Evolutionary conservation across 2,888 invertebrate species (phyloP), one percentile per base, ranked within the genome.

Genomic region (Apomyelois bistriatella): DNA sequence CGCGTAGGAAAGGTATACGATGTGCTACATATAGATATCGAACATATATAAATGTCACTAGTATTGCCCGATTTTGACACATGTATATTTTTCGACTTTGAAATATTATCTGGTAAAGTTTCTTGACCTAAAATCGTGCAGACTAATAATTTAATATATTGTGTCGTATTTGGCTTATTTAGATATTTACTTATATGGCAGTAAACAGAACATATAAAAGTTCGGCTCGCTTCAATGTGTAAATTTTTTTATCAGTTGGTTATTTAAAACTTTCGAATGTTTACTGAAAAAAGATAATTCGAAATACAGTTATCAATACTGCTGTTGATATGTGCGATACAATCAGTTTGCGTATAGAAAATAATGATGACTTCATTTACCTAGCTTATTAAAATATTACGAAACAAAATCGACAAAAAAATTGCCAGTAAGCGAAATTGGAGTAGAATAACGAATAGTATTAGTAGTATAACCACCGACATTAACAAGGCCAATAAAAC

Each of bases 401-500:
- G 47, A 41, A 46, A 37, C 10, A 46, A 35, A 43, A 37, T 43
- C 28, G 22, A 12, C 52, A 28, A 28, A 15, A 28, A 7, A 10
- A 13, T 46, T 30, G 32, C 15, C 38, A 9, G 49, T 41, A 50
- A 40, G 52, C 28, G 12, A 52, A 52, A 46, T 2, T 22, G 22
- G 22, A 22, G 3, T 22, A 22, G 22, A 22, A 22, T 22, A 22
- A 3, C 22, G 22, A 22, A 22, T 3, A 2, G 22, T 22, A 22
- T 22, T 2, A 22, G n/a, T n/a, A n/a, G n/a, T n/a, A n/a, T n/a
- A 3, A 22, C 22, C 22, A 22, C 5, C 22, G 22, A 3, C 22
- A 22, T 22, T 22, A 22, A 22, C 2, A 22, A 3, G 22, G 58
- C 60, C 57, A 70, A 79, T 84, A 68, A 76, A 40, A 40, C 10